Evolutionary conservation across 2,113 vertebrate genomes (phyloP), one percentile per base, ranked within the genome.

Genomic region (Mobula hypostoma): DNA sequence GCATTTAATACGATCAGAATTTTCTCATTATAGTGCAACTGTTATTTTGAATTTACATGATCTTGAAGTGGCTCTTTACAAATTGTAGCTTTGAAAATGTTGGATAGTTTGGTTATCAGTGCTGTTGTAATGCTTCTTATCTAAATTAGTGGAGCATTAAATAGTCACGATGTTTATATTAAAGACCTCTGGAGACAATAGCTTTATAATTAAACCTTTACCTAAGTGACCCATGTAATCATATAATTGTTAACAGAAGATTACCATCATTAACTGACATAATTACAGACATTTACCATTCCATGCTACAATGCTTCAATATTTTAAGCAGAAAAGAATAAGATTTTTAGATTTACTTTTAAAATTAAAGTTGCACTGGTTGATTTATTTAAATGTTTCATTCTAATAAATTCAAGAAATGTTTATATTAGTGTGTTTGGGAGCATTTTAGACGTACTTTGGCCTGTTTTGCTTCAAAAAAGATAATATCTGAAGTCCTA

Each of bases 111-210:
- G 56, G 24, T 29, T 74, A 93, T 93, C 24, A 93, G 91, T 74
- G 68, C 68, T 27, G 19, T 56, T 48, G 91, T 93, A 93, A 48
- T 56, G 36, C 68, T 24, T 40, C 70, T 93, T 72, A 93, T 56
- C 91, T 74, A 74, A 93, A 93, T 93, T 93, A 74, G 72, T 29
- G 72, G 91, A 36, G 72, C 21, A 93, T 93, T 93, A 70, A 93
- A 93, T 93, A 93, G 91, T 72, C 91, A 93, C 32, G 48, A 93
- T 93, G 91, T 93, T 93, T 93, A 93, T 32, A 93, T 66, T 74
- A 56, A 74, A 32, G 90, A 93, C 68, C 90, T 56, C 66, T 76
- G 36, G 91, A 93, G 70, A 93, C 91, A 93, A 93, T 74, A 93
- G 91, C 68, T 93, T 93, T 93, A 19, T 48, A 74, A 93, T 40